Evolutionary conservation across 1,140 invertebrate genomes (phyloP).

Genomic region (Calliopsis andreniformis): DNA sequence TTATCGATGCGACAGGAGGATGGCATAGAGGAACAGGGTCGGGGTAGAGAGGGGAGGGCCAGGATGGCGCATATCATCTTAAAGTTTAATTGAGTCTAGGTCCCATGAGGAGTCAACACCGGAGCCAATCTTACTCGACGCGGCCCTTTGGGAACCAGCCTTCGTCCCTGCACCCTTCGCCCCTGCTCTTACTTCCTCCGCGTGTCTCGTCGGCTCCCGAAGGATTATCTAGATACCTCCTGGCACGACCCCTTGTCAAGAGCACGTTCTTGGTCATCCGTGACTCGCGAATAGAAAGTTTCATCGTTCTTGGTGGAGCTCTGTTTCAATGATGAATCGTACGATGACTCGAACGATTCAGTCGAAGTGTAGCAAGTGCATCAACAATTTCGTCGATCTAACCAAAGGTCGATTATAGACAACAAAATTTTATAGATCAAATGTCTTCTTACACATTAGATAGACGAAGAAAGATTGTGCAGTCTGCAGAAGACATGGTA

Average conservation of each 20-base stretch:
- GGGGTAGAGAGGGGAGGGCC: slow-evolving; percentile 25
- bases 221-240: slow-evolving; percentile 53
- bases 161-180: slow-evolving; percentile 56
- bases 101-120: slow-evolving; percentile 80
- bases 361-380: no score
- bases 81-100: slow-evolving; percentile 87
- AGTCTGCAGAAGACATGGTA: no score
- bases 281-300: background rate
- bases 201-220: slow-evolving; percentile 46
- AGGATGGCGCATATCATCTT: slow-evolving; percentile 85
- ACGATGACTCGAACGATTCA: no score
- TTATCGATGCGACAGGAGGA: slow-evolving; percentile 29
- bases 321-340: no score
- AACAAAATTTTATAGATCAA: no score
- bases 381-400: no score
- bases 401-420: no score
- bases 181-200: slow-evolving; percentile 29
- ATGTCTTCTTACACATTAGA: no score
- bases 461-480: no score
- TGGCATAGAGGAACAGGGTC: slow-evolving; percentile 1
- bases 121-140: slow-evolving; percentile 80
- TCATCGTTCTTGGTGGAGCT: no score
- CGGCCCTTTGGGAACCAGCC: slow-evolving; percentile 60
- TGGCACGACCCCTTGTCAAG: slow-evolving; percentile 36
- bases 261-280: slow-evolving; percentile 19